These are phyloP conservation scores for Nowickia ferox DNA, from an alignment of 2,888 invertebrate genomes.

Conservation along the genomic window DNA sequence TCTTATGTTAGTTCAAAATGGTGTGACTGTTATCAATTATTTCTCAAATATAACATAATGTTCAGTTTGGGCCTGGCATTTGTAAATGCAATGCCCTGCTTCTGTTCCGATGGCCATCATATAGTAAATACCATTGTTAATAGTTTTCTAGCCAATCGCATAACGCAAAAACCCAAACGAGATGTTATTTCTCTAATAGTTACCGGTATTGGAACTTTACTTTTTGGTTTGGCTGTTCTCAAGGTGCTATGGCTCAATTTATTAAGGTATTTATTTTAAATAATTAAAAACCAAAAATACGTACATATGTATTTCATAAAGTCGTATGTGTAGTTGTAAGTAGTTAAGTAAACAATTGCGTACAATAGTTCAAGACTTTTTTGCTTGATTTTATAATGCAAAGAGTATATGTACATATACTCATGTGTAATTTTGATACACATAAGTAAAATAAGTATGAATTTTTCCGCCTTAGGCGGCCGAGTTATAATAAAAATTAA, in stretches of 20 bases:
- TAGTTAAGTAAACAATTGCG: neutral
- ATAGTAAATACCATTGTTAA: constrained; percentile 89
- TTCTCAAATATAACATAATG: constrained; percentile 91
- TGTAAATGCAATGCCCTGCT: constrained; percentile 96
- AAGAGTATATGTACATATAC: neutral
- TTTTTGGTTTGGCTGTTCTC: constrained; percentile 87
- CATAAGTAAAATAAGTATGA: neutral
- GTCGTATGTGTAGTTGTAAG: constrained; percentile 9
- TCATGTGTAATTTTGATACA: neutral
- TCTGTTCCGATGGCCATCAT: constrained; percentile 96
- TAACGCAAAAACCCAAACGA: constrained; percentile 85
- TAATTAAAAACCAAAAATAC: neutral
- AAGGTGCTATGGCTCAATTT: constrained; percentile 84
- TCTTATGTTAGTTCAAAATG: constrained; percentile 86
- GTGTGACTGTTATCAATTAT: constrained; percentile 88
- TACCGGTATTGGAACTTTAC: constrained; percentile 89
- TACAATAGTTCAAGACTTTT: neutral
- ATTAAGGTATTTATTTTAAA: constrained; percentile 77
- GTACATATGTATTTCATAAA: neutral
- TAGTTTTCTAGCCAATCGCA: constrained; percentile 84
- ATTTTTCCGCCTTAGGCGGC: neutral
- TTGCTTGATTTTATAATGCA: constrained; percentile 29
- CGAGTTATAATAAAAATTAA: constrained; percentile 22
- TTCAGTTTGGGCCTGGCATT: constrained; percentile 95
- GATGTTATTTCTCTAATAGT: constrained; percentile 88